Conservation (phyloP, 2,888 invertebrate genomes). For the Ochropacha duplaris region DNA sequence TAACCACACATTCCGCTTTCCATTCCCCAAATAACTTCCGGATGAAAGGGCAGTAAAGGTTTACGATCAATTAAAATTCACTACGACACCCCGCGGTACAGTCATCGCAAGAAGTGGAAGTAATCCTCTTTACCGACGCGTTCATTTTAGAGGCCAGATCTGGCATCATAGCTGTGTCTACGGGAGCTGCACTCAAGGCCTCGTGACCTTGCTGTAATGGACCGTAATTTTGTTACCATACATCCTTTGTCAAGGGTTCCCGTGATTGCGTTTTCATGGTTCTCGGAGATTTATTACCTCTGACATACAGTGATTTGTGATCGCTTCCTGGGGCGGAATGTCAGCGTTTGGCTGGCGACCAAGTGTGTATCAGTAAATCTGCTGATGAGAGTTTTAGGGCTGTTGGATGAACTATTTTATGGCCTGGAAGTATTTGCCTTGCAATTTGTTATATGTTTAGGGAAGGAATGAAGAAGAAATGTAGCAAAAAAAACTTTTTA, state of each 20-base stretch:
- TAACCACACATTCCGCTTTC: neutral
- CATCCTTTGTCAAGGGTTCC: neutral
- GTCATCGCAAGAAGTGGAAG: neutral
- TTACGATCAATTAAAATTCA: slow-evolving; percentile 1
- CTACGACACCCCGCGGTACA: neutral
- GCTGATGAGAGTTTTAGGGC: neutral
- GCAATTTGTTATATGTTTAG: neutral
- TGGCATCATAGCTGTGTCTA: neutral
- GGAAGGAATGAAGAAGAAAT: neutral
- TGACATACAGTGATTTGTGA: neutral
- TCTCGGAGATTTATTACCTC: neutral
- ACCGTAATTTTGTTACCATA: neutral
- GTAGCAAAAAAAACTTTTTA: neutral
- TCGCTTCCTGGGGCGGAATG: neutral
- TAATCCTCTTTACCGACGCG: neutral
- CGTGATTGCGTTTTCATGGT: neutral
- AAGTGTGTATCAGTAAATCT: neutral
- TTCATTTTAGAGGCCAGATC: neutral
- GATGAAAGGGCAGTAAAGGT: neutral
- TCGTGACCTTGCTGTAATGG: neutral
- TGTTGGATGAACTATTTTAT: neutral
- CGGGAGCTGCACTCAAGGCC: neutral
- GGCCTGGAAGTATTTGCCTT: neutral
- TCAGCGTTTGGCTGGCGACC: neutral
- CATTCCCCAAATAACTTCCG: neutral